These are phyloP conservation scores for Hippasteria phrygiana DNA, from an alignment of 53 echinoderm and acorn worm genomes.

Conservation along the genomic window DNA sequence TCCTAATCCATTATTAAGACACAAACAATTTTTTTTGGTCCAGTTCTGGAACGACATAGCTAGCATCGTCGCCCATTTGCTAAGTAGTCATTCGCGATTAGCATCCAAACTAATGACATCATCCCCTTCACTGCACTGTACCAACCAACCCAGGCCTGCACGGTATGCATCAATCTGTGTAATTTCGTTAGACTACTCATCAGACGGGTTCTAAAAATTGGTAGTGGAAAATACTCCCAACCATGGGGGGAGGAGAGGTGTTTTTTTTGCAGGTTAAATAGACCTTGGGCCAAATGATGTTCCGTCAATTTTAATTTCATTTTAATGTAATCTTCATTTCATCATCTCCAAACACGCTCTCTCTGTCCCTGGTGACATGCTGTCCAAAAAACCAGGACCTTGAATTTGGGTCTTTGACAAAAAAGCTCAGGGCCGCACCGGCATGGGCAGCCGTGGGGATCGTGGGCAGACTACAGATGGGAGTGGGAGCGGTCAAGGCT, in stretches of 20 bases:
- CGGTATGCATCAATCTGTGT: too few species aligned
- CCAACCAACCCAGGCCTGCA: too few species aligned
- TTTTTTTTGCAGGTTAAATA: background rate
- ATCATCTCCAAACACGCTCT: background rate
- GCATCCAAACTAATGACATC: too few species aligned
- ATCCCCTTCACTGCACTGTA: too few species aligned
- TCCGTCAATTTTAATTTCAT: conserved; percentile 27
- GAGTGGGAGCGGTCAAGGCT: background rate
- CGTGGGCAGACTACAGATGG: background rate
- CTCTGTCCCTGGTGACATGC: background rate
- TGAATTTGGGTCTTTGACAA: conserved; percentile 1
- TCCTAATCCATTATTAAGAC: too few species aligned
- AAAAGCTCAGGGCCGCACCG: background rate
- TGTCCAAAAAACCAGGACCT: conserved; percentile 2
- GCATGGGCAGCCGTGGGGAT: background rate
- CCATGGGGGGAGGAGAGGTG: background rate
- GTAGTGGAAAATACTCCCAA: background rate
- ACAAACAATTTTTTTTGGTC: too few species aligned
- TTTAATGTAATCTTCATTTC: background rate
- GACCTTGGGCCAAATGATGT: background rate
- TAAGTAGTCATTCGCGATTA: too few species aligned
- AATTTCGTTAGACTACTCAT: too few species aligned
- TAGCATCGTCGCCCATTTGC: too few species aligned
- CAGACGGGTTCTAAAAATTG: background rate
- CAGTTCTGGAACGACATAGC: too few species aligned